Conservation (phyloP, 2,113 vertebrate genomes). For the Talpa occidentalis region DNA sequence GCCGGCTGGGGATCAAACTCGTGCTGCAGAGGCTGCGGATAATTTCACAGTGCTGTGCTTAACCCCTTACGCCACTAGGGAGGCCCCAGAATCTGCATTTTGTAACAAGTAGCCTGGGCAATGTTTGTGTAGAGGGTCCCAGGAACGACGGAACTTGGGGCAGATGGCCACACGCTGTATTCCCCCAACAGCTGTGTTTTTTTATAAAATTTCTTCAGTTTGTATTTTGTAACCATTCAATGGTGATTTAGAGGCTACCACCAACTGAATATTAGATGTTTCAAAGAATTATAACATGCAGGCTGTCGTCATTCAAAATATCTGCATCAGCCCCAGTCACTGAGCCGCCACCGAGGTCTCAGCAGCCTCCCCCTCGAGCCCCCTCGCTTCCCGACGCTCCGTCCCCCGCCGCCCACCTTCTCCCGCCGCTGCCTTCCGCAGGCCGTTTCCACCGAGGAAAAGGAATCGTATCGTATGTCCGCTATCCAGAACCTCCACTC, state of each 20-base stretch:
- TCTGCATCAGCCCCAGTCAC: too few species aligned
- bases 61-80: too few species aligned
- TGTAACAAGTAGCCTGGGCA: neutral
- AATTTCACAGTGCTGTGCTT: too few species aligned
- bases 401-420: constrained; percentile 84
- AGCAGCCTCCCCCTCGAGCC: too few species aligned
- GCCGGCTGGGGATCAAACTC: too few species aligned
- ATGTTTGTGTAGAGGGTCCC: neutral
- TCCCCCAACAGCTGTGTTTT: neutral
- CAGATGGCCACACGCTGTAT: neutral
- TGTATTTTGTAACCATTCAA: neutral
- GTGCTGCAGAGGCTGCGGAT: too few species aligned
- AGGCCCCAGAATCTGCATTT: too few species aligned
- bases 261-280: neutral
- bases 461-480: constrained; percentile 98
- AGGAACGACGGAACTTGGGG: neutral
- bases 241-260: neutral
- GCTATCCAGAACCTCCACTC: constrained; percentile 98
- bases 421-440: constrained; percentile 81
- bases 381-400: too few species aligned
- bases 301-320: neutral
- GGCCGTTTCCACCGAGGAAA: constrained; percentile 86
- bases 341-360: too few species aligned
- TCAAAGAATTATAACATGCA: neutral
- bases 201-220: neutral